Evolutionary conservation across 2,888 invertebrate species (phyloP), one percentile per base, ranked within the genome.

Genomic region (Adela reaumurella): DNA sequence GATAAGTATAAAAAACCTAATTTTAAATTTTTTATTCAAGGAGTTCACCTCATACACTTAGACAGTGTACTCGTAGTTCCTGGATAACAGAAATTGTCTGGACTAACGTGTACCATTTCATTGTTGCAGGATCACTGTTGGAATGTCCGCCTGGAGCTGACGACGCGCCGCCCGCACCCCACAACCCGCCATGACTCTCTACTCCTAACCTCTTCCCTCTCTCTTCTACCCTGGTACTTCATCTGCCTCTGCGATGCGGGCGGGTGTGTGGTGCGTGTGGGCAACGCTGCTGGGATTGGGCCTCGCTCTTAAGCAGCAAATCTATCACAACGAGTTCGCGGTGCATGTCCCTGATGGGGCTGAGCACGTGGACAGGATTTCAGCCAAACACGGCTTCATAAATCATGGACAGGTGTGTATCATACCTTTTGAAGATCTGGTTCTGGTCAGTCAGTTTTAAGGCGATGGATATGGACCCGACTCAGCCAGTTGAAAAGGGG

Each of bases 401-500:
- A 92, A 94, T 73, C 81, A 85, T 62, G 94, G 94, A 81, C 90
- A 93, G 92, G 96, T 96, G 67, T 83, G 87, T 67, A n/a, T 24
- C 5, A 24, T 24, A 24, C 5, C 24, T 24, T 24, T 24, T 24
- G 8, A 24, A 24, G 8, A 24, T 24, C 24, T 6, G 5, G 5
- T 24, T 8, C 24, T 24, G 24, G 24, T 24, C n/a, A n/a, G n/a
- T n/a, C n/a, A n/a, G n/a, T n/a, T n/a, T n/a, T n/a, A n/a, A n/a
- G n/a, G n/a, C n/a, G n/a, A n/a, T n/a, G n/a, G n/a, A n/a, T n/a
- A n/a, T n/a, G n/a, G n/a, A n/a, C n/a, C n/a, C n/a, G n/a, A n/a
- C n/a, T n/a, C n/a, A n/a, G n/a, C n/a, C n/a, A n/a, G n/a, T n/a
- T n/a, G n/a, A n/a, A n/a, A n/a, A n/a, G n/a, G n/a, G n/a, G n/a